Evolutionary conservation across 2,888 invertebrate species (phyloP), one percentile per base, ranked within the genome.

Genomic region (Micropterix aruncella): DNA sequence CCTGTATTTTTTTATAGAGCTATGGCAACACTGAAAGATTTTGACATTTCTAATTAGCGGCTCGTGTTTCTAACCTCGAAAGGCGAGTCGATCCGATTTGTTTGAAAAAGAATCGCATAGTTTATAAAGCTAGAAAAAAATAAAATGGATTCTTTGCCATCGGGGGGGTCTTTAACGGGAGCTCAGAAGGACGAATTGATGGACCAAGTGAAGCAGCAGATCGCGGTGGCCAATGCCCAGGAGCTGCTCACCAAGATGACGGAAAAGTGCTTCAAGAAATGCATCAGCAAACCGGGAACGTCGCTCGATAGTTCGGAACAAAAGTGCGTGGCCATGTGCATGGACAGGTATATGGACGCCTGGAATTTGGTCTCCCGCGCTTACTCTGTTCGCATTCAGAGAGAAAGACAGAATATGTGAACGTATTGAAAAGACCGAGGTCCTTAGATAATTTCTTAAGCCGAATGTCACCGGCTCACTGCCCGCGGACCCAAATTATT

Each of bases 291-390:
- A 62, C 96, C 96, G 18, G 95, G 95, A 16, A 80, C 85, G 9
- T 82, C 89, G 2, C 61, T 95, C 52, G 93, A 90, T 61, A 86
- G 78, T 58, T 86, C 89, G 1, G 93, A 93, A 74, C 81, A 95
- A 82, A 94, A 92, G 80, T 96, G 95, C 61, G 78, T 96, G 53
- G 89, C 92, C 1, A 93, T 94, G 89, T 96, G 96, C 62, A 94
- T 95, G 94, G 96, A 96, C 64, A 77, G 96, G 57, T 97, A 91
- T 72, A 90, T 95, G 88, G 96, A 97, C 58, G 80, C 93, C 2
- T 94, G 90, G 85, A 91, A 93, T 65, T 69, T 93, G 44, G 91
- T 96, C 9, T 90, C 92, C 9, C 81, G 84, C 63, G 82, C 93
- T 0, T 95, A 95, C 62, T 81, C 85, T 60, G 78, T 74, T 60